Base-by-base conservation (phyloP, 2,113 vertebrate genomes). In the human region DNA sequence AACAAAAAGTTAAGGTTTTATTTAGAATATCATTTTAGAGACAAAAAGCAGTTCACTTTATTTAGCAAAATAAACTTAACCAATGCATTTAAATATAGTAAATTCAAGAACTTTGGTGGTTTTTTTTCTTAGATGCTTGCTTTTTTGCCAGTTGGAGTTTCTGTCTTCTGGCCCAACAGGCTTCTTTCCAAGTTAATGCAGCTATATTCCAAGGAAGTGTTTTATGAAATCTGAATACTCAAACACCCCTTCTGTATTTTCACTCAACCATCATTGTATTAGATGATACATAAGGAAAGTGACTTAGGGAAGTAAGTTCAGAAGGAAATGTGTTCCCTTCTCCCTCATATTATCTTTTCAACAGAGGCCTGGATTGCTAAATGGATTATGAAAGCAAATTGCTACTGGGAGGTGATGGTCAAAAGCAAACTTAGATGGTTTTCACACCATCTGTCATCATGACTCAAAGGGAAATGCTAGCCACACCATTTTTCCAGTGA, bases 1-100 rank as follows among this genome's bases (percentile, higher is more conserved):
- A 96, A 96, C 94, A 96, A 96, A 97, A 98, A 86, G 35, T 40
- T 78, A 59, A 7, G 1, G 0, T 48, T 99, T 98, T 98, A 98
- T 98, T 98, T 98, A 75, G 92, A 89, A 93, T 70, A 95, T 66
- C 38, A 97, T 84, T 59, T 93, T 87, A 89, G 76, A 52, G 16
- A 95, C 96, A 70, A 97, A 97, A 45, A 82, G 85, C 6, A 92
- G 25, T 97, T 98, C 52, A 96, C 97, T 96, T 94, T 52, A 93
- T 96, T 97, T 92, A 95, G 79, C 97, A 96, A 93, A 91, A 96
- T 97, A 86, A 85, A 92, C 85, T 94, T 95, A 96, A 94, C 73
- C 97, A 72, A 91, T 88, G 50, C 22, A 73, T 94, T 93, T 98
- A 97, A 96, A 97, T 97, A 97, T 97, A 86, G 92, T 43, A 61